Base-by-base conservation (phyloP, 1,140 invertebrate genomes). In the Drosophila bifasciata region DNA sequence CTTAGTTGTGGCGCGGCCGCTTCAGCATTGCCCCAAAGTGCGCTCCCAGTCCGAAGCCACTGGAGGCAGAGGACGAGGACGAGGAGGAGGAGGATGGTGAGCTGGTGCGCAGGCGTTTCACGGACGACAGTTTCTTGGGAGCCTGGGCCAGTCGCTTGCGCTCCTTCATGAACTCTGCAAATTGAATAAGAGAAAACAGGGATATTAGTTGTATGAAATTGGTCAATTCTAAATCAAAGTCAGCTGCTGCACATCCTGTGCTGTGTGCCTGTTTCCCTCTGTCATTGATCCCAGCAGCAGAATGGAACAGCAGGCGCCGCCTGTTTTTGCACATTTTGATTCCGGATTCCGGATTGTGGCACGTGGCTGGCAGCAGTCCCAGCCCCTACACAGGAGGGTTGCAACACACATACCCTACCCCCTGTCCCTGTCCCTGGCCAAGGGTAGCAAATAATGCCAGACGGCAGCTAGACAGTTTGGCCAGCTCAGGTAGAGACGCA, bases 121-220 rank as follows among this genome's bases (percentile, higher is more conserved):
- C 76, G 46, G 89, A 76, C 60, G 90, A 79, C 51, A 91, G 55
- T 80, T 91, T 91, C 67, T 91, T 91, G 45, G 90, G 90, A 39
- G 90, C 89, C 62, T 91, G 89, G 13, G 76, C 59, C 46, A 91
- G 73, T 41, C 90, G 90, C 76, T 91, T 91, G 55, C 90, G 90
- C 68, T 91, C 90, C 68, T 91, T 91, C 90, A 91, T 91, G 62
- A 91, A 91, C 57, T 91, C 90, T 91, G 76, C 9, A 88, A 91
- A 69, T 59, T n/a, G 61, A 17, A 72, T 28, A 64, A 66, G 15
- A 51, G 68, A 67, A 45, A 52, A 57, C 1, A 36, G n/a, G 32
- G 39, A 49, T 68, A 68, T 79, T 68, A 71, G 68, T 71, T 64
- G 32, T 44, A 49, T 67, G 50, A 59, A 73, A 69, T 66, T 21